Evolutionary conservation across 2,888 invertebrate genomes (phyloP), one percentile per base, ranked within the genome.

Genomic region (Drosophila anceps): DNA sequence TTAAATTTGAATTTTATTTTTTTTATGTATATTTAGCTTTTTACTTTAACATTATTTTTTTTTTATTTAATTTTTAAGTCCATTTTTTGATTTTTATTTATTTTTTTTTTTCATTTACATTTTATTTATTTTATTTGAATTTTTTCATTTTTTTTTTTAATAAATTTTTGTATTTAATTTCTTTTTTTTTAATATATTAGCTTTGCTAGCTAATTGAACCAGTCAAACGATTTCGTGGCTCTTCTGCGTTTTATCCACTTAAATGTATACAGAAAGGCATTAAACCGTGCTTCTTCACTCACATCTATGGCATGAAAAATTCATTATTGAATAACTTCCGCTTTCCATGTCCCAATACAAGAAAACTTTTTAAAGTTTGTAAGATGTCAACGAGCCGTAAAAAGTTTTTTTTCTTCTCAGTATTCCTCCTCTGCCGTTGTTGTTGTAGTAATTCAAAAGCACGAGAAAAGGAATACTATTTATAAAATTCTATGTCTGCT

Each of bases 241-340:
- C n/a, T n/a, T n/a, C n/a, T n/a, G n/a, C n/a, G n/a, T n/a, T 41
- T n/a, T 41, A n/a, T 41, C 8, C n/a, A 9, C n/a, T 9, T 9
- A 9, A 41, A 39, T 39, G 2, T 4, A 44, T 44, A 44, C 7
- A 13, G 13, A 43, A 24, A 43, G 43, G 3, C 24, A 24, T 10
- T 29, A 0, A n/a, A 9, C 29, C 6, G 6, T 8, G n/a, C 13
- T 12, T 2, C 12, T 15, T 46, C 13, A 15, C 43, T 8, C 46
- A 15, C 8, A 29, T 48, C n/a, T n/a, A 2, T 27, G 27, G n/a
- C 10, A 31, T 5, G 8, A 13, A 33, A 51, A 33, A 51, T 13
- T 12, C 13, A 33, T 33, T 51, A 51, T 51, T 33, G 10, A 51
- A 33, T 51, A 51, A 20, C 33, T 51, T 51, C 33, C 51, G 33